Evolutionary conservation across 2,113 vertebrate species (phyloP).

Genomic region (Atrichornis clamosus): DNA sequence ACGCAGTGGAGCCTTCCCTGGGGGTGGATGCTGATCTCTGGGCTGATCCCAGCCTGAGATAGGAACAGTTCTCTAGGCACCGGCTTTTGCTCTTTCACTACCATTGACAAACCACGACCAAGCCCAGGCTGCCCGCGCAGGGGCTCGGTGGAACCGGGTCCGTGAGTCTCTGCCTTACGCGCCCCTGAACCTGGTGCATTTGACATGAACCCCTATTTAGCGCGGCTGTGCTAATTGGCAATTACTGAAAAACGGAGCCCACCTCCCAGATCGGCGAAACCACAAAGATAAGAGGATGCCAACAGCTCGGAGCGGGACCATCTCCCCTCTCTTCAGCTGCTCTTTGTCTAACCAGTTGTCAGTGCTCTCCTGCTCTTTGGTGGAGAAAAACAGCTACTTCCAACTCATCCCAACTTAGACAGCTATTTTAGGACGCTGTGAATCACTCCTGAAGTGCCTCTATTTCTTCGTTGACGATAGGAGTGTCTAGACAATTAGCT

Average conservation of each 20-base stretch:
- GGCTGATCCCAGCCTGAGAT: background rate
- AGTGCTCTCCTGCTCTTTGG: background rate
- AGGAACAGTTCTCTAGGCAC: rapidly evolving
- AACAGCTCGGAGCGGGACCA: background rate
- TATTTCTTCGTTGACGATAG: background rate
- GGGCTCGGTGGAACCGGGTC: background rate
- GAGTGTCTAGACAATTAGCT: constrained; percentile 14
- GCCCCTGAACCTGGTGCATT: background rate
- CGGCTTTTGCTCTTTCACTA: background rate
- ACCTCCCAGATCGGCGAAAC: background rate
- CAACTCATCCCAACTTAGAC: background rate
- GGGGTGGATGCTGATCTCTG: background rate
- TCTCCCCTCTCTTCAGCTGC: background rate
- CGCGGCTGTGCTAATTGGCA: background rate
- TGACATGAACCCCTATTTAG: background rate
- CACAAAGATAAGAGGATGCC: background rate
- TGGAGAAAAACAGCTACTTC: background rate
- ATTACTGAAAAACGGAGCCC: background rate
- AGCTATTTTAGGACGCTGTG: background rate
- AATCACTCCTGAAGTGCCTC: constrained; percentile 17
- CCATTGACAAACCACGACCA: background rate
- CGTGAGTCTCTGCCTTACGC: background rate
- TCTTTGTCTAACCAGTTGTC: background rate
- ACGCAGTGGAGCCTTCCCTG: background rate
- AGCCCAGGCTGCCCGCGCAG: background rate